Conservation (phyloP, 92 coral and sea anemone species). For the Paragorgia papillata region DNA sequence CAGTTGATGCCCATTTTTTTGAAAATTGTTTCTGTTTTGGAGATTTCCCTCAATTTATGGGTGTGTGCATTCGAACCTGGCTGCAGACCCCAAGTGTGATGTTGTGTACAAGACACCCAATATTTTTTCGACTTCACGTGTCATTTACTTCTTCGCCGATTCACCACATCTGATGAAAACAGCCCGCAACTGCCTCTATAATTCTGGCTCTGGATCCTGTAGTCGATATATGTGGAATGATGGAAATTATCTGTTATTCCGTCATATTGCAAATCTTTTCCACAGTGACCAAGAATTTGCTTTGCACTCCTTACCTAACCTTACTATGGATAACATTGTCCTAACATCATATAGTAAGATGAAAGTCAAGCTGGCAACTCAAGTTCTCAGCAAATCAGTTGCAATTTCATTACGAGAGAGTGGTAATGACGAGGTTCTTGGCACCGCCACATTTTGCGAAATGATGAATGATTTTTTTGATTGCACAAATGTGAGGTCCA, state of each 20-base stretch:
- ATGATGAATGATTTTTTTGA: conserved; percentile 65
- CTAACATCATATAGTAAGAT: conserved; percentile 24
- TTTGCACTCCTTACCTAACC: conserved; percentile 10
- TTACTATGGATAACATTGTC: conserved; percentile 35
- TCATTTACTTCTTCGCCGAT: conserved; percentile 37
- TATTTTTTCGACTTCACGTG: conserved; percentile 11
- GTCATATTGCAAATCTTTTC: conserved; percentile 31
- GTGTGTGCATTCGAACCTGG: conserved; percentile 51
- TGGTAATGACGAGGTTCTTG: conserved; percentile 49
- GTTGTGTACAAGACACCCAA: conserved; percentile 31
- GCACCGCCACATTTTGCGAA: conserved; percentile 58
- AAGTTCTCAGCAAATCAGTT: conserved; percentile 22
- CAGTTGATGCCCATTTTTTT: conserved; percentile 57
- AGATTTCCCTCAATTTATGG: conserved; percentile 43
- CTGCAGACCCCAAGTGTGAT: neutral
- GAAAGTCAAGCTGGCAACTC: conserved; percentile 33
- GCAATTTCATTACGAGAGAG: conserved; percentile 7
- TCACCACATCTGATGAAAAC: conserved; percentile 26
- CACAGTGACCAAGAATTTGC: conserved; percentile 26
- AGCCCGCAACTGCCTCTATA: conserved; percentile 25
- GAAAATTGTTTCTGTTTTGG: conserved; percentile 52
- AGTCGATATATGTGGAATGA: conserved; percentile 35
- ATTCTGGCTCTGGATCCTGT: conserved; percentile 37
- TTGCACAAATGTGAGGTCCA: conserved; percentile 69
- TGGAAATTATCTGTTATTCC: conserved; percentile 27